A percentile compares a stretch with the other conserved stretches of the same genome.
These are phyloP conservation scores for Pampus argenteus DNA, from an alignment of 2,797 vertebrate species.

Conservation along the genomic window DNA sequence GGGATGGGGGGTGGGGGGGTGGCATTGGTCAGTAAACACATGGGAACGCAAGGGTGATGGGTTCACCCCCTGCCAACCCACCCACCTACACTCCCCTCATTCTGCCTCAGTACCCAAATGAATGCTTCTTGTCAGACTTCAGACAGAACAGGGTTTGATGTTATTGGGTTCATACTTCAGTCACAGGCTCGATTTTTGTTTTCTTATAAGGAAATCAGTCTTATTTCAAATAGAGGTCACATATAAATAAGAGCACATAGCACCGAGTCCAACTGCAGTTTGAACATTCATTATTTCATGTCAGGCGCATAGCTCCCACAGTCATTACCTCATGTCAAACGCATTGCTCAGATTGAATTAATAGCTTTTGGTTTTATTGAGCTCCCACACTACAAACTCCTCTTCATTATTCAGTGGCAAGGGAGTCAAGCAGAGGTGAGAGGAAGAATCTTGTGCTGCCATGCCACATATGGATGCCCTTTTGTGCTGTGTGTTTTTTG, in stretches of 20 bases:
- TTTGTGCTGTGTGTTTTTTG: constrained; percentile 1
- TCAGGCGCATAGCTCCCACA: constrained; percentile 58
- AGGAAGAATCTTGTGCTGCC: constrained; percentile 36
- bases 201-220: constrained; percentile 33
- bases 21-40: constrained; percentile 22
- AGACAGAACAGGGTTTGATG: constrained; percentile 24
- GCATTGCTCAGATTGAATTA: constrained; percentile 77
- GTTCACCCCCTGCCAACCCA: constrained; percentile 28
- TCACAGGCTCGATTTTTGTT: constrained; percentile 5
- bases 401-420: constrained; percentile 61
- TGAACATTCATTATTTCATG: constrained; percentile 64
- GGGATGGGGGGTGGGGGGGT: too few relatives aligned
- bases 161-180: constrained; percentile 22
- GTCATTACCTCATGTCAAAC: constrained; percentile 80
- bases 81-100: constrained; percentile 8
- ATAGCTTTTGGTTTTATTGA: constrained; percentile 69
- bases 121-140: constrained; percentile 6
- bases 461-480: constrained; percentile 16
- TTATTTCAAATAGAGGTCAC: constrained; percentile 53
- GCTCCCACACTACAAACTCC: constrained; percentile 42
- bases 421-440: constrained; percentile 58
- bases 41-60: constrained; percentile 19
- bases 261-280: constrained; percentile 34
- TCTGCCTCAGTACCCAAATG: constrained; percentile 17
- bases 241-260: constrained; percentile 28